Evolutionary conservation across 1,140 invertebrate genomes (phyloP), one percentile per base, ranked within the genome.

Genomic region (Polypedilum vanderplanki): DNA sequence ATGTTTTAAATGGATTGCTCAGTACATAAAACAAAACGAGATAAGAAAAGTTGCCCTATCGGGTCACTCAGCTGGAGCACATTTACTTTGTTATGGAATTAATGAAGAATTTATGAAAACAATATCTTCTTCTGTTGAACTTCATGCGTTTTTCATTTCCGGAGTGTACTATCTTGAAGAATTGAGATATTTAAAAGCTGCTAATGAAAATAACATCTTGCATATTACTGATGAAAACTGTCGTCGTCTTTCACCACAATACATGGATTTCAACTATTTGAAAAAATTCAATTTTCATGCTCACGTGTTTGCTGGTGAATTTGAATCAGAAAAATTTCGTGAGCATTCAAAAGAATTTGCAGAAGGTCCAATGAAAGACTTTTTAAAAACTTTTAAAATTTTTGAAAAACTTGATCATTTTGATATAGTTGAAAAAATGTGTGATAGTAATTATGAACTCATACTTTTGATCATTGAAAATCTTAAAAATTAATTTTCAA

Each of bases 1-100:
- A 18, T 87, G 88, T 0, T 80, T 86, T 0, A 83, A 83, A 76
- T 87, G 86, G 77, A 84, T 91, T 15, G 84, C 91, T 24, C 84
- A 87, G 65, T 85, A 87, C 75, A 88, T 88, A 1, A 80, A 82
- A 41, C 80, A 84, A 73, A 83, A 82, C 74, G 82, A 84, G 12
- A 85, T 73, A 80, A 90, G 89, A 79, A 83, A 83, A 1, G 84
- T 93, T 18, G 88, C 87, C 81, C 85, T 93, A 46, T 85, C 85
- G 22, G 91, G 91, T 0, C 91, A 93, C 79, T 93, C 91, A 40
- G 90, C 90, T 0, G 92, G 92, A 0, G 91, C 88, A 0, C 91
- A 93, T 80, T 93, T 3, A 83, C 89, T 0, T 85, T 86, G 1
- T 86, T 85, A 77, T 77, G 46, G 90, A n/a, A 80, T 91, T 1